phyloP scores from a whole-genome alignment of 1,140 invertebrate species.

The Philopotamus ludificatus region DNA sequence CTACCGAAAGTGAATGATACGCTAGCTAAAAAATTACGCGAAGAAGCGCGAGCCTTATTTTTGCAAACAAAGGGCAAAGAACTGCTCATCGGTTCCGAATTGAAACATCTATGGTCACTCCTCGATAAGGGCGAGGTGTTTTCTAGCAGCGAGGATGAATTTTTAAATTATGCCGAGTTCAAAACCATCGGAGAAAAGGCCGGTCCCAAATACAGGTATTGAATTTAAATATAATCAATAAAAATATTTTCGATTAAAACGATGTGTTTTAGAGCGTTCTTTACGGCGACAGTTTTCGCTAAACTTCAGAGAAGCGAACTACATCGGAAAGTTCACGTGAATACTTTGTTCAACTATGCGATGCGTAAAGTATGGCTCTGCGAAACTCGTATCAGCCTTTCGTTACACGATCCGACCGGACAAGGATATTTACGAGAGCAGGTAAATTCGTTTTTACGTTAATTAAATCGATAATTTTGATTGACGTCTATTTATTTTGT shows the following conservation, averaged over 20 bases:
- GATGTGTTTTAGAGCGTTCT: constrained; percentile 62
- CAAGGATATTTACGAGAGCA: constrained; percentile 88
- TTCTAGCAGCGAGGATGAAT: constrained; percentile 72
- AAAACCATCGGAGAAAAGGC: constrained; percentile 70
- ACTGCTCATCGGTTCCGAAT: constrained; percentile 82
- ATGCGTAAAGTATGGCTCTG: constrained; percentile 94
- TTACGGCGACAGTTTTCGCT: constrained; percentile 82
- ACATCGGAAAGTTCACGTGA: constrained; percentile 77
- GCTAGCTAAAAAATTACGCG: constrained; percentile 76
- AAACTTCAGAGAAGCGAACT: constrained; percentile 81
- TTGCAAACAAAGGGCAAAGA: constrained; percentile 80
- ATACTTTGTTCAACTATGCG: constrained; percentile 90
- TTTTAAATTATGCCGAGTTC: constrained; percentile 85
- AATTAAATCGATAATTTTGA: constrained; percentile 8
- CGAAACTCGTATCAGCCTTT: constrained; percentile 89
- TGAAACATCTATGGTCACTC: constrained; percentile 81
- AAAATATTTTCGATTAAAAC: neutral
- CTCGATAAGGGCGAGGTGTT: constrained; percentile 78
- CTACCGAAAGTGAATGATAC: constrained; percentile 74
- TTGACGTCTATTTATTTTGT: constrained; percentile 41
- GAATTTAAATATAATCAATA: neutral
- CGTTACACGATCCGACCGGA: constrained; percentile 89
- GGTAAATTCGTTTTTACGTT: constrained; percentile 55
- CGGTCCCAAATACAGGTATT: constrained; percentile 67
- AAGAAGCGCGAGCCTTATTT: constrained; percentile 83